These are phyloP conservation scores for Lithophane ornitopus DNA, from an alignment of 2,888 invertebrate species.

Conservation along the genomic window DNA sequence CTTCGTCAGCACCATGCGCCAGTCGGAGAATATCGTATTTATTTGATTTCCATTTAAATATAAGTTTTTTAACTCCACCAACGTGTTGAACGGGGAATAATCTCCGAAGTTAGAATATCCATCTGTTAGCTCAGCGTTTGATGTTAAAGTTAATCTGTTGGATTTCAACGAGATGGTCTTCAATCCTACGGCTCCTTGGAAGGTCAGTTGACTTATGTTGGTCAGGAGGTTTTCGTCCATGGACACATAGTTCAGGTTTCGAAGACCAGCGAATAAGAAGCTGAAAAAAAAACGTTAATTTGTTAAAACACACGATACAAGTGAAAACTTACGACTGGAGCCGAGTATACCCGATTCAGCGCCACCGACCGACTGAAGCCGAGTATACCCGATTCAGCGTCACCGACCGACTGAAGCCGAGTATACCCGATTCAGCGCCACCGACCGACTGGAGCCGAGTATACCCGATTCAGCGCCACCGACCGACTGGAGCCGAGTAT, in stretches of 20 bases:
- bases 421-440: too few species aligned
- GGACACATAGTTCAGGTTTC: conserved; percentile 46
- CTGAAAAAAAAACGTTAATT: conserved; percentile 46
- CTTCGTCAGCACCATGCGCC: conserved; percentile 1
- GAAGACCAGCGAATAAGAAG: conserved; percentile 57
- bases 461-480: too few species aligned
- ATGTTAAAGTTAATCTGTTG: conserved; percentile 60
- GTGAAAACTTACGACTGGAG: background rate
- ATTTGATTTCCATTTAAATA: conserved; percentile 46
- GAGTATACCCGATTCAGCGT: too few species aligned
- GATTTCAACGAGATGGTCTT: conserved; percentile 55
- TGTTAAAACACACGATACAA: background rate
- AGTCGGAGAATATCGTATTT: conserved; percentile 46
- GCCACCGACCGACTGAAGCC: too few species aligned
- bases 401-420: too few species aligned
- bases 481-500: too few species aligned
- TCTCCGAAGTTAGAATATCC: background rate
- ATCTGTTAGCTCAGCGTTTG: background rate
- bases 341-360: too few species aligned
- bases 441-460: too few species aligned
- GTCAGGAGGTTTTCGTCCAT: conserved; percentile 66
- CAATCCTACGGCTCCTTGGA: conserved; percentile 38
- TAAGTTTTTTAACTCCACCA: conserved; percentile 35
- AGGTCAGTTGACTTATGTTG: conserved; percentile 38
- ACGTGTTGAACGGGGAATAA: conserved; percentile 27